These are phyloP conservation scores for Hoplodrina ambigua DNA, from an alignment of 2,888 invertebrate species.

Conservation along the genomic window DNA sequence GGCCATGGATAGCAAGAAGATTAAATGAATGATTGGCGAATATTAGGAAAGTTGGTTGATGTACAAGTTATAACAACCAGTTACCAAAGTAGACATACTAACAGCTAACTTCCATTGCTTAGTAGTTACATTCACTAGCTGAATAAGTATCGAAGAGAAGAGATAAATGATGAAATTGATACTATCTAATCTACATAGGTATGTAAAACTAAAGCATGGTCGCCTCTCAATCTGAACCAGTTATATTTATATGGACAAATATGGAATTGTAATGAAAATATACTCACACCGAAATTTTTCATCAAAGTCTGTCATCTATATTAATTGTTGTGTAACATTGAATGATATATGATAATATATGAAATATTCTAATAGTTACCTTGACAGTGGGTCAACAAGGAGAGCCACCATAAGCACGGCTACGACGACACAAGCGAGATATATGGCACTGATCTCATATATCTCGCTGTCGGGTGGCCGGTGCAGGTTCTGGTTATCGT, in stretches of 20 bases:
- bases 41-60: constrained; percentile 14
- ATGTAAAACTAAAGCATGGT: neutral
- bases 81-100: constrained; percentile 15
- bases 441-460: constrained; percentile 96
- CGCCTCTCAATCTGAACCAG: no score
- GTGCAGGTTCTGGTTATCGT: constrained; percentile 93
- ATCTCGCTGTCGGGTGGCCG: constrained; percentile 96
- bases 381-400: constrained; percentile 97
- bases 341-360: no score
- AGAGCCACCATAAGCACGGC: constrained; percentile 96
- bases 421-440: constrained; percentile 95
- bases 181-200: neutral
- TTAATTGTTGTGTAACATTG: neutral
- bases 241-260: no score
- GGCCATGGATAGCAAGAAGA: constrained; percentile 40
- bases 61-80: neutral
- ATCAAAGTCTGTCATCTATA: neutral
- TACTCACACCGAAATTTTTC: neutral
- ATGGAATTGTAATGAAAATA: no score
- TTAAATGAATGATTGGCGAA: constrained; percentile 29
- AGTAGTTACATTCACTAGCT: neutral
- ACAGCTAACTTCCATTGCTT: constrained; percentile 6
- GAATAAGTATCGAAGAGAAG: neutral
- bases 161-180: constrained; percentile 4
- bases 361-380: constrained; percentile 84